Conservation (phyloP, 1,140 invertebrate genomes). For the Listronotus bonariensis region DNA sequence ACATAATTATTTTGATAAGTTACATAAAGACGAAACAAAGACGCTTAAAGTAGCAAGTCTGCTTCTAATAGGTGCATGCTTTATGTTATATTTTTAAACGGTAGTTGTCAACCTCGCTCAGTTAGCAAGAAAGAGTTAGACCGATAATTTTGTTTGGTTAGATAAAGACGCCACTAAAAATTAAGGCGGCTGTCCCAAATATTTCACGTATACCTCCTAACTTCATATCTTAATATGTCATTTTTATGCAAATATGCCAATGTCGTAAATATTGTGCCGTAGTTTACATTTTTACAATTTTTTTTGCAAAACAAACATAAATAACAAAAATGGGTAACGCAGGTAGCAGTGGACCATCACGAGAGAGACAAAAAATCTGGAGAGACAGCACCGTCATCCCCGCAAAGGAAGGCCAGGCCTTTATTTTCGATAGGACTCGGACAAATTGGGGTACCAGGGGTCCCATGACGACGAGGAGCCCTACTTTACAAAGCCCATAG, state of each 20-base stretch:
- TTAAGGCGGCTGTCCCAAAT: too few relatives aligned
- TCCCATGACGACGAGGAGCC: conserved; percentile 82
- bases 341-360: conserved; percentile 66
- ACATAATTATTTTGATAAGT: too few relatives aligned
- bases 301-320: conserved; percentile 5
- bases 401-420: conserved; percentile 78
- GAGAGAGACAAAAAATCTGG: conserved; percentile 69
- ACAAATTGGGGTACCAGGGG: conserved; percentile 60
- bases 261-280: conserved; percentile 14
- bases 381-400: conserved; percentile 68
- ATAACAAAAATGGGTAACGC: conserved; percentile 71
- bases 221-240: not conserved
- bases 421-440: conserved; percentile 84
- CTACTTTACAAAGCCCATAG: conserved; percentile 70
- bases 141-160: too few relatives aligned
- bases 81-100: too few relatives aligned
- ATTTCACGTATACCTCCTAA: not conserved
- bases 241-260: conserved; percentile 2
- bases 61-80: too few relatives aligned
- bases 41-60: too few relatives aligned
- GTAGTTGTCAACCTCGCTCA: too few relatives aligned
- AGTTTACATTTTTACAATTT: conserved; percentile 1
- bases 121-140: too few relatives aligned
- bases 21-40: too few relatives aligned
- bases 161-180: too few relatives aligned